A percentile compares a stretch with the other conserved stretches of the same genome.
Evolutionary conservation across 2,888 invertebrate genomes (phyloP).

Genomic region (Rhyacophila evoluta): DNA sequence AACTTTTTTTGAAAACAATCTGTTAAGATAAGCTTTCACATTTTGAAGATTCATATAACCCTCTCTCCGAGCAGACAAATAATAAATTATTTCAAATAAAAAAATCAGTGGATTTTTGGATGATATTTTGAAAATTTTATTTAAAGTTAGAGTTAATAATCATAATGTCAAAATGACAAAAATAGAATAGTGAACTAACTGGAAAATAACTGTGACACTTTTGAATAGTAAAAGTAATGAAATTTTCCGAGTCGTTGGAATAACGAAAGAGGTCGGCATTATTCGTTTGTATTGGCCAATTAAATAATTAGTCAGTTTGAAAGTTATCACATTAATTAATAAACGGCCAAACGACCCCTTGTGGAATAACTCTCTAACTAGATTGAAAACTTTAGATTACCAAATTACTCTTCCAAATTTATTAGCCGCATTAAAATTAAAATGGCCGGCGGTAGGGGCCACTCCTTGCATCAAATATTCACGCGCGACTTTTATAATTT

Average conservation of each 20-base stretch:
- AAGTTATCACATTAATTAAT: constrained; percentile 52
- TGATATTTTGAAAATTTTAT: too few relatives aligned
- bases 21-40: too few relatives aligned
- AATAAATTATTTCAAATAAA: too few relatives aligned
- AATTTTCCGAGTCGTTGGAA: background rate
- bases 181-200: too few relatives aligned
- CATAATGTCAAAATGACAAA: too few relatives aligned
- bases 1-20: too few relatives aligned
- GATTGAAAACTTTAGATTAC: constrained; percentile 46
- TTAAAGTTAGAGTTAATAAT: too few relatives aligned
- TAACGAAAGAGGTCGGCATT: background rate
- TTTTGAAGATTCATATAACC: too few relatives aligned
- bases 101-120: too few relatives aligned
- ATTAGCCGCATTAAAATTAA: constrained; percentile 28
- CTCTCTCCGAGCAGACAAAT: too few relatives aligned
- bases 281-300: constrained; percentile 42
- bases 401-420: constrained; percentile 46
- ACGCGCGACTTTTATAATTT: constrained; percentile 26
- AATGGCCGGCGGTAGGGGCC: background rate
- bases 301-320: constrained; percentile 43
- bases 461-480: constrained; percentile 17
- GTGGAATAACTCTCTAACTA: constrained; percentile 38
- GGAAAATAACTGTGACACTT: background rate
- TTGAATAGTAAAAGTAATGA: background rate
- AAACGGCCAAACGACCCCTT: constrained; percentile 42